Evolutionary conservation across 2,888 invertebrate species (phyloP), one percentile per base, ranked within the genome.

Genomic region (Lithophane socia): DNA sequence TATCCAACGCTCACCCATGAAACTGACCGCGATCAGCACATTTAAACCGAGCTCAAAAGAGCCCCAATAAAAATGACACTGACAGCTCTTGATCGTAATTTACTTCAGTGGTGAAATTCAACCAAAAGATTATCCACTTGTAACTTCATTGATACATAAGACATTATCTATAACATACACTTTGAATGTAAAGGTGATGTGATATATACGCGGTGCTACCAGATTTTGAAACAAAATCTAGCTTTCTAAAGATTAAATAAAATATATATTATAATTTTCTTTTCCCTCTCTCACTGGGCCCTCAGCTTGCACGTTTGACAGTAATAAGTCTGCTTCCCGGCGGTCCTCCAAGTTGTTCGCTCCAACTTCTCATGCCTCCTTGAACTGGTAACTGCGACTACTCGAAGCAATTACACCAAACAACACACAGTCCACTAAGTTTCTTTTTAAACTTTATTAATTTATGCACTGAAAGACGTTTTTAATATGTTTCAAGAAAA

Each of bases 331-430:
- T 85, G 84, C 86, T 88, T 84, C 87, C 88, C 83, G 86, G 68
- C 86, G 88, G 85, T 85, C 88, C 87, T 84, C 82, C 87, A 89
- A 91, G 88, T 91, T 90, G 84, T 75, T 83, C 83, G 84, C 86
- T 82, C 82, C 90, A 92, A 92, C 91, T 93, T 92, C 92, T 92
- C 91, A 93, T 92, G 94, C 92, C 90, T 92, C 89, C 94, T 94
- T 93, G 92, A 95, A 94, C 94, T 94, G 90, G 91, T 93, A 94
- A 94, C 94, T 94, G 92, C 93, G 90, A 93, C 89, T 91, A 91
- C 92, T 94, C 90, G 90, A 92, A 92, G 93, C 94, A 94, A 94
- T 95, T 95, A 94, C 93, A 91, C 88, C 87, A 91, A 90, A 88
- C 90, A 89, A 89, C 89, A 91, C 88, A 91, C 88, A 91, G 89